Evolutionary conservation across 2,888 invertebrate species (phyloP), one percentile per base, ranked within the genome.

Genomic region (Blastobasis adustella): DNA sequence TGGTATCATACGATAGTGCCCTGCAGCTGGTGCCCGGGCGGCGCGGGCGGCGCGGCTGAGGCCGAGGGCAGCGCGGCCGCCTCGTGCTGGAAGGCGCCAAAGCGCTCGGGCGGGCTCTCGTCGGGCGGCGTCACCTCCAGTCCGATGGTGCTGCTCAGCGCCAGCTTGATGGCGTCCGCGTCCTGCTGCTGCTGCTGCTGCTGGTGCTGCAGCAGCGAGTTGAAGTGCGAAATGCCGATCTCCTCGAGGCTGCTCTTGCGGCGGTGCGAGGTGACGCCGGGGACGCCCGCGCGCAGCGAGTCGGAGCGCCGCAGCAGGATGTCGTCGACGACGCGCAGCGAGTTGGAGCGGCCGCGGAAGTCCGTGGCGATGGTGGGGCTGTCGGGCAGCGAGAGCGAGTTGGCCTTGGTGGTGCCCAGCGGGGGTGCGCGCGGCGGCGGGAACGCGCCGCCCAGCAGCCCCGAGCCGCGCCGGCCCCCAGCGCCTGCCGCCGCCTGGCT

Each of bases 1-100:
- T 95, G 93, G 91, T 96, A 96, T 96, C 95, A 96, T 95, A 96
- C 96, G 85, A 96, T 95, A 74, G 96, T 96, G 63, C 96, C 96
- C 83, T 96, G 96, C 57, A 95, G 87, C 72, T 94, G 94, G 74
- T 94, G 94, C 10, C 94, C 91, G 70, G 93, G 93, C 36, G 85
- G 82, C 40, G 87, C 70, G 7, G 83, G 76, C 58, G 86, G 82
- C 66, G 71, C 71, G 56, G 71, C 67, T 42, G 71, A 77, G 59
- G 79, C 76, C 45, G 81, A 70, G 40, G 84, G 82, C 60, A 87
- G 60, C 9, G 88, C 81, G 37, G 88, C 80, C 46, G 80, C 78
- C n/a, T 81, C 70, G 54, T 90, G 90, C 67, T 90, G 90, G 49
- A 90, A 85, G 41, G 83, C 82, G 46, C 85, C 80, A 51, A 91